Evolutionary conservation across 1,140 invertebrate species (phyloP), one percentile per base, ranked within the genome.

Genomic region (Chionoecetes opilio): DNA sequence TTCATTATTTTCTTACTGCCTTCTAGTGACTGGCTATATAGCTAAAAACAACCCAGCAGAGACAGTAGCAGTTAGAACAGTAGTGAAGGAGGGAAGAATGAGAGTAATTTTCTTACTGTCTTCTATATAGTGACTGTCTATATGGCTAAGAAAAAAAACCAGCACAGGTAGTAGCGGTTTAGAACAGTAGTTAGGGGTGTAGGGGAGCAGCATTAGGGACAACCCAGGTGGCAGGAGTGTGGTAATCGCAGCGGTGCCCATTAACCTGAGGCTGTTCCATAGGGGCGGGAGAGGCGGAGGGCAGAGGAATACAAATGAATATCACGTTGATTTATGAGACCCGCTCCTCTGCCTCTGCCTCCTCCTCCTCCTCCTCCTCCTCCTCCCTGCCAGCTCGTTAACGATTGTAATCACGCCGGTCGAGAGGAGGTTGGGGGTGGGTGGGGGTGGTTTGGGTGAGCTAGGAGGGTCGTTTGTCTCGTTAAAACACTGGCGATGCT

Each of bases 341-440:
- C 63, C 63, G 63, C 63, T 75, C n/a, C n/a, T n/a, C n/a, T n/a
- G n/a, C n/a, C n/a, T n/a, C n/a, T n/a, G n/a, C n/a, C n/a, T n/a
- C n/a, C n/a, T n/a, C n/a, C n/a, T n/a, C n/a, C n/a, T n/a, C 63
- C 63, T 63, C 53, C 53, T 75, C n/a, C 63, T 75, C 21, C 63
- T 75, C 63, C 63, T 75, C 63, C 63, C 63, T 21, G 63, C 63
- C 63, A 75, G 63, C 63, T 75, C 63, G 63, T 75, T 75, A 75
- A 75, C 63, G 63, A 75, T 75, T 75, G 63, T 75, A 75, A 75
- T 75, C 63, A 75, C 63, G 63, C 63, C 63, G 63, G 63, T 75
- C 63, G 5, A 75, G 63, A 75, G 63, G 63, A 75, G 63, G 21
- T n/a, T 17, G 63, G 63, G 26, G n/a, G n/a, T n/a, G n/a, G n/a